Evolutionary conservation across 2,888 invertebrate species (phyloP).

Genomic region (Melanostoma scalare): DNA sequence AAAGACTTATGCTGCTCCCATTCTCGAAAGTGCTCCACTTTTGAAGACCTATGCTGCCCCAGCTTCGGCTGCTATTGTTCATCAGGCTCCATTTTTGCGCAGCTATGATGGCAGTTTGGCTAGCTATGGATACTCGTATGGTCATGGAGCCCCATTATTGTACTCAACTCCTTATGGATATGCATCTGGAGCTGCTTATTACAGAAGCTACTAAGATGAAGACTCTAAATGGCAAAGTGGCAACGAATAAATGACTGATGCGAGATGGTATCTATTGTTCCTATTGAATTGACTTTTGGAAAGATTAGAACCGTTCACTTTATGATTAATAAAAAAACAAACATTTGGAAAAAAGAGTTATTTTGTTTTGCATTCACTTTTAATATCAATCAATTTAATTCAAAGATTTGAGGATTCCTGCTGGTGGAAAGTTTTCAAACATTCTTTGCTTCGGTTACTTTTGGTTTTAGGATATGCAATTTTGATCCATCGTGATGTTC

Average conservation of each 20-base stretch:
- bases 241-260: slow-evolving; percentile 43
- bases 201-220: slow-evolving; percentile 38
- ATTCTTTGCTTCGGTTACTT: no score
- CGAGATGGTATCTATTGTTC: slow-evolving; percentile 65
- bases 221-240: not conserved
- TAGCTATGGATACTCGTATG: slow-evolving; percentile 62
- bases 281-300: slow-evolving; percentile 46
- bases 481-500: no score
- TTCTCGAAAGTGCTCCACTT: slow-evolving; percentile 48
- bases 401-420: no score
- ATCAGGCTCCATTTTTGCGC: slow-evolving; percentile 48
- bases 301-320: slow-evolving; percentile 60
- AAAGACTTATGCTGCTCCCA: slow-evolving; percentile 74
- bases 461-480: no score
- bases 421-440: no score
- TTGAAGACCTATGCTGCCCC: slow-evolving; percentile 53
- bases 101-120: slow-evolving; percentile 53
- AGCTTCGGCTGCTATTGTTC: slow-evolving; percentile 34
- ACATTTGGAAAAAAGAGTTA: not conserved
- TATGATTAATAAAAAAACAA: slow-evolving; percentile 8
- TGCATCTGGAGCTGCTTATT: slow-evolving; percentile 24
- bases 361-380: not conserved
- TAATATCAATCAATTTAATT: not conserved
- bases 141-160: slow-evolving; percentile 50
- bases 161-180: slow-evolving; percentile 52